Conservation (phyloP, 2,888 invertebrate genomes). For the Kuschelorhynchus macadamiae region DNA sequence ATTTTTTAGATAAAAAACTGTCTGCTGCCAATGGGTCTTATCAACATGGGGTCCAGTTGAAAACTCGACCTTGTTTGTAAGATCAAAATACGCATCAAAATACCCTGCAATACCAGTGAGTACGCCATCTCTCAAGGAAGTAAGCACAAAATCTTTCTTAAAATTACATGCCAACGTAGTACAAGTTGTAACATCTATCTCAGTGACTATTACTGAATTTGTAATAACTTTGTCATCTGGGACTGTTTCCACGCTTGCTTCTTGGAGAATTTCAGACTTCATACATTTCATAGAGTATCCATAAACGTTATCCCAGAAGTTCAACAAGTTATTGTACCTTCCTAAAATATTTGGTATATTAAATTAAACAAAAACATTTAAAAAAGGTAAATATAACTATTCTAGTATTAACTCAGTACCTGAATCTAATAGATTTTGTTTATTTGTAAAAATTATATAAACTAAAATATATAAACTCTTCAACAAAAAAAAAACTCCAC, state of each 20-base stretch:
- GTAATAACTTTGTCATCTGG: constrained; percentile 78
- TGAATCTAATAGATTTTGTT: too few relatives aligned
- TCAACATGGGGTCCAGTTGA: constrained; percentile 83
- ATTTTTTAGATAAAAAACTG: constrained; percentile 86
- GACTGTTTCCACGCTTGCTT: constrained; percentile 80
- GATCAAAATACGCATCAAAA: constrained; percentile 90
- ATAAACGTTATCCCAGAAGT: constrained; percentile 94
- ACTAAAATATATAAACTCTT: too few relatives aligned
- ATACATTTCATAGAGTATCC: constrained; percentile 95
- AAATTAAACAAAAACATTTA: background rate
- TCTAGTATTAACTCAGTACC: too few relatives aligned
- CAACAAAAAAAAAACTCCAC: too few relatives aligned
- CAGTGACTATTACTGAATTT: constrained; percentile 75
- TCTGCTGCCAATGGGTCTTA: constrained; percentile 96
- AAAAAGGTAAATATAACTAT: background rate
- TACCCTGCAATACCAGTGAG: constrained; percentile 90
- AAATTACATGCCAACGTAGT: constrained; percentile 81
- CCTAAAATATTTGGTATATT: constrained; percentile 68
- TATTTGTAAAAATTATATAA: too few relatives aligned
- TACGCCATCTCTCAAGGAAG: constrained; percentile 75
- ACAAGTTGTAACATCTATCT: constrained; percentile 84
- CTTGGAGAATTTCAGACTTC: constrained; percentile 85
- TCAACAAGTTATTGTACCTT: constrained; percentile 80
- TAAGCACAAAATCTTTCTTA: constrained; percentile 78
- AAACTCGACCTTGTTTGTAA: constrained; percentile 77